Conservation (phyloP, 2,888 invertebrate genomes). For the Latheticus oryzae region DNA sequence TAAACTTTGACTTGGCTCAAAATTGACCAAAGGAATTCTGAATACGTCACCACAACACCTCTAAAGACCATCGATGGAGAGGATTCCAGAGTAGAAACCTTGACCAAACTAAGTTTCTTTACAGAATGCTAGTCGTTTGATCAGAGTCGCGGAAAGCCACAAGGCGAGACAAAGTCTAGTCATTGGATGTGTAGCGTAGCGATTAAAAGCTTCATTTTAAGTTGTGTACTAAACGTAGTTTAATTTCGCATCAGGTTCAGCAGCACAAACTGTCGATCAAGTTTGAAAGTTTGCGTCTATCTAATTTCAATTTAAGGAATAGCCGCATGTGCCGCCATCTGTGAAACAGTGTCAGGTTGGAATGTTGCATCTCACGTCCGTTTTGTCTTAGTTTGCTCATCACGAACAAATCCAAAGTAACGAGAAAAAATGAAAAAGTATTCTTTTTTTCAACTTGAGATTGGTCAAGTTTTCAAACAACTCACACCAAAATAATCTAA, state of each 20-base stretch:
- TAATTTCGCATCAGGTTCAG: conserved; percentile 46
- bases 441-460: conserved; percentile 23
- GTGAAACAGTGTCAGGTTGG: conserved; percentile 39
- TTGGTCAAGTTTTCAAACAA: conserved; percentile 41
- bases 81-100: conserved; percentile 1
- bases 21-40: too few species aligned
- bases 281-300: conserved; percentile 52
- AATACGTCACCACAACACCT: too few species aligned
- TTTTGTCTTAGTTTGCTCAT: conserved; percentile 34
- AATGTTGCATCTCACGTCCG: conserved; percentile 38
- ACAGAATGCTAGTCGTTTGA: too few species aligned
- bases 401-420: conserved; percentile 30
- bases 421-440: conserved; percentile 15
- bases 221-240: conserved; percentile 44
- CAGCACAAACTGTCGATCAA: conserved; percentile 55
- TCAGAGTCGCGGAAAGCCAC: too few species aligned
- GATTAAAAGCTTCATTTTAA: too few species aligned
- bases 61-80: too few species aligned
- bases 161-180: too few species aligned
- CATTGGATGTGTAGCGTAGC: too few species aligned
- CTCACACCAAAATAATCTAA: conserved; percentile 39
- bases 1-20: conserved; percentile 6
- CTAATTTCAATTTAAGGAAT: conserved; percentile 57
- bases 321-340: conserved; percentile 49
- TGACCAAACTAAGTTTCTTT: conserved; percentile 10